These are phyloP conservation scores for Conchocele bisecta DNA, from an alignment of 2,888 invertebrate species.

Conservation along the genomic window DNA sequence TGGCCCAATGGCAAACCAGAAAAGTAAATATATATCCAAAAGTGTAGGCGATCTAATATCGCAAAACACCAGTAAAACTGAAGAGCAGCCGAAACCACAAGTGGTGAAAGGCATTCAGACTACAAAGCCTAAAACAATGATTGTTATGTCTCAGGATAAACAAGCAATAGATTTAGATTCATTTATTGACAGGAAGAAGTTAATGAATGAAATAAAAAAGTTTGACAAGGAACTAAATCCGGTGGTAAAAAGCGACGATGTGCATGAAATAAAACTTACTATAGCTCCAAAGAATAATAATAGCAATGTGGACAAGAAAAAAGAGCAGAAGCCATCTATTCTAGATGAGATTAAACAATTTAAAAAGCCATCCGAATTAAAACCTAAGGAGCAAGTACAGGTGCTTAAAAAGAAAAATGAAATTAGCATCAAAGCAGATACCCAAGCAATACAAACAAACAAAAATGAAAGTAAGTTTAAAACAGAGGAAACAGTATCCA, in stretches of 20 bases:
- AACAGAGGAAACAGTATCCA: too few species aligned
- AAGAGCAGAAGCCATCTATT: constrained; percentile 18
- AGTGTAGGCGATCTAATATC: constrained; percentile 37
- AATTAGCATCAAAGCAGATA: too few species aligned
- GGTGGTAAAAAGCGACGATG: too few species aligned
- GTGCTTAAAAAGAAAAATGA: background rate
- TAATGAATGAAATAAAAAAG: constrained; percentile 57
- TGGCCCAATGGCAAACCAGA: constrained; percentile 45
- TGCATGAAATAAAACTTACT: too few species aligned
- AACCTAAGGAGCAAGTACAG: constrained; percentile 5
- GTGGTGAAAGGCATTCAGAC: constrained; percentile 23
- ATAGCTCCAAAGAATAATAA: too few species aligned
- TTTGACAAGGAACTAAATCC: constrained; percentile 56
- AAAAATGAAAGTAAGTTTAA: too few species aligned
- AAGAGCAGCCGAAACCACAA: constrained; percentile 20
- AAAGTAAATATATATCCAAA: constrained; percentile 39
- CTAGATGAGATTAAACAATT: constrained; percentile 45
- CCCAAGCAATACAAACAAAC: too few species aligned
- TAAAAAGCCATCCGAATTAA: constrained; percentile 47
- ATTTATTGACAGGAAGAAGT: constrained; percentile 52
- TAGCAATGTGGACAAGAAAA: too few species aligned
- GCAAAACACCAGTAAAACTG: background rate
- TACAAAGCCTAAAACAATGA: constrained; percentile 27
- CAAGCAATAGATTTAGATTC: constrained; percentile 55
- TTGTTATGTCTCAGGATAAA: constrained; percentile 51